Base-by-base conservation (phyloP, 2,113 vertebrate species). In the Eulemur macaco region DNA sequence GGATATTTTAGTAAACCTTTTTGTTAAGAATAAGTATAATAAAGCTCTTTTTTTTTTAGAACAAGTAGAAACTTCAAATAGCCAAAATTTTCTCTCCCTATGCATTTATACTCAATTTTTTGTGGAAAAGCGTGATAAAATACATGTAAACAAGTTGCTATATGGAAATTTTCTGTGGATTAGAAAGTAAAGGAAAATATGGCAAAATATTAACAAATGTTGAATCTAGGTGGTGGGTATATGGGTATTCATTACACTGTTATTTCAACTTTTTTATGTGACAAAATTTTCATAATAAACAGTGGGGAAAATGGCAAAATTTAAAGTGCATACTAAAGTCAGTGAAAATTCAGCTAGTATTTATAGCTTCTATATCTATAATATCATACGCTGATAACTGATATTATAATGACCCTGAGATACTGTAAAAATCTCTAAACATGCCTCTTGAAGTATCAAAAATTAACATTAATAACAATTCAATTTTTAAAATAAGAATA, bases 391-490 rank as follows among this genome's bases (percentile, higher is more conserved):
- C 4, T 80, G 39, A 56, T 73, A 68, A 81, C 14, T 45, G 12
- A 81, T 63, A 86, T 50, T 45, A 29, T 66, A 78, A 47, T 82
- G 50, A 47, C 15, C 13, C 25, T 86, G 66, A 56, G 23, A 25
- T 23, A 63, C 34, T 73, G 4, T 21, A 47, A 87, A 92, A 87
- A 45, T 74, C 37, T 39, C 74, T 81, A 73, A 69, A 73, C 17
- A 23, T 82, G 34, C 34, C 11, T 86, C n/a, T 29, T 69, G 8
- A 82, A 68, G 80, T 47, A 87, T 78, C 23, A 69, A 77, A 66
- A 27, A 86, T 73, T 86, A 94, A 66, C 74, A 52, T 73, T 86
- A 94, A 66, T 82, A 52, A 94, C 34, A 76, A 56, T 73, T 86
- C 86, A 50, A 76, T 64, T 86, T 64, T 76, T 47, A 37, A 69